phyloP scores from a whole-genome alignment of 2,888 invertebrate genomes.

The Plutella xylostella region DNA sequence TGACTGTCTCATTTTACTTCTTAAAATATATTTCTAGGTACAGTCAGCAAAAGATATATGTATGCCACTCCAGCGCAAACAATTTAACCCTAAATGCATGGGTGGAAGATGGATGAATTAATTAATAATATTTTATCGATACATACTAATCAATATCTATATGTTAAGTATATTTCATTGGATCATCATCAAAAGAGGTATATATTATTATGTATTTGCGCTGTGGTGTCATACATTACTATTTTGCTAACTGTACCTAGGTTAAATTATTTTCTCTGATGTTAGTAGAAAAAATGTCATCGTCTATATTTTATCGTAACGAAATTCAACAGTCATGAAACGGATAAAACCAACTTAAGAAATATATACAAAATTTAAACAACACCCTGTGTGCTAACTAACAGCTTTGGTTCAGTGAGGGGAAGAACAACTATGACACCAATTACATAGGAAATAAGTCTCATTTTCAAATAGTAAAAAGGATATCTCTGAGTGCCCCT shows the following conservation, averaged over 20 bases:
- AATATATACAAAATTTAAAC: too few species aligned
- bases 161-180: too few species aligned
- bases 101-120: neutral
- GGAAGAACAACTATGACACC: neutral
- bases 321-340: too few species aligned
- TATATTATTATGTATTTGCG: too few species aligned
- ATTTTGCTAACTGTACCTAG: too few species aligned
- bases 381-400: conserved; percentile 2
- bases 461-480: neutral
- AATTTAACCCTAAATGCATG: neutral
- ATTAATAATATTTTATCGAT: neutral
- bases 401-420: neutral
- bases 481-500: neutral
- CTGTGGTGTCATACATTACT: too few species aligned
- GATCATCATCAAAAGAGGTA: too few species aligned
- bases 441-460: neutral
- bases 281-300: too few species aligned
- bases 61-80: neutral
- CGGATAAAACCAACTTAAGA: too few species aligned
- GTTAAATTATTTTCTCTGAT: too few species aligned
- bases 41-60: neutral
- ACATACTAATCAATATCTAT: neutral
- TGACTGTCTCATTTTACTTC: neutral
- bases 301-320: too few species aligned
- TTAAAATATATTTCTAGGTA: neutral